Conservation (phyloP, 2,113 vertebrate genomes). For the Donacobius atricapilla region DNA sequence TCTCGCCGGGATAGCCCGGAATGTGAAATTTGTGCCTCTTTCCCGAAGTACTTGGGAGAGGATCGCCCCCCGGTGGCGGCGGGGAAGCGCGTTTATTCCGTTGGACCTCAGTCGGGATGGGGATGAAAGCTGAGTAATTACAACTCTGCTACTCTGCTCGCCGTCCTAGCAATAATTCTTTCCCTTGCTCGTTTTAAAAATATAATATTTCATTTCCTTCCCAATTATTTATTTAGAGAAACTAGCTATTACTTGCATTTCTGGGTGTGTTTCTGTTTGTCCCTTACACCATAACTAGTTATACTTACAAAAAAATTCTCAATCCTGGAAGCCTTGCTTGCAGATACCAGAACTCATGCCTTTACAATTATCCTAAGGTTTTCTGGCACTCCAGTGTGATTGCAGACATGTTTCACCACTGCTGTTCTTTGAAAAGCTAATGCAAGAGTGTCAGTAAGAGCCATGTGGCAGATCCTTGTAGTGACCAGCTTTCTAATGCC, state of each 20-base stretch:
- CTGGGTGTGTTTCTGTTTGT: neutral
- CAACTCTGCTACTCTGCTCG: neutral
- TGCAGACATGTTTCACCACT: neutral
- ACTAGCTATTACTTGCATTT: neutral
- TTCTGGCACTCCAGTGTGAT: neutral
- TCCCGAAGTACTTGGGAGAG: neutral
- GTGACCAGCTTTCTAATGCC: neutral
- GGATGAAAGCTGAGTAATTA: neutral
- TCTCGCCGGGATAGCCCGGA: neutral
- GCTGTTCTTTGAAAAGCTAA: neutral
- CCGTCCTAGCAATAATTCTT: neutral
- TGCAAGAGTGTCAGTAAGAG: neutral
- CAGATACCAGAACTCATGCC: neutral
- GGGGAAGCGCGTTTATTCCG: neutral
- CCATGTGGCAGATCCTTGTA: neutral
- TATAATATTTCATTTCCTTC: neutral
- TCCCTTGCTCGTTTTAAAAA: neutral
- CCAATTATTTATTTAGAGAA: neutral
- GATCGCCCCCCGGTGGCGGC: slow-evolving; percentile 49
- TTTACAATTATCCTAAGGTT: neutral
- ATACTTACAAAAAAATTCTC: neutral
- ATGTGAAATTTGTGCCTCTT: neutral
- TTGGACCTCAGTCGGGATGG: too few species aligned
- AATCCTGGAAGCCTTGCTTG: neutral
- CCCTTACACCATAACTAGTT: neutral